Percentiles rank a stretch among this genome's conserved stretches.
Conservation (phyloP, 2,797 vertebrate species). For the Falco cherrug region DNA sequence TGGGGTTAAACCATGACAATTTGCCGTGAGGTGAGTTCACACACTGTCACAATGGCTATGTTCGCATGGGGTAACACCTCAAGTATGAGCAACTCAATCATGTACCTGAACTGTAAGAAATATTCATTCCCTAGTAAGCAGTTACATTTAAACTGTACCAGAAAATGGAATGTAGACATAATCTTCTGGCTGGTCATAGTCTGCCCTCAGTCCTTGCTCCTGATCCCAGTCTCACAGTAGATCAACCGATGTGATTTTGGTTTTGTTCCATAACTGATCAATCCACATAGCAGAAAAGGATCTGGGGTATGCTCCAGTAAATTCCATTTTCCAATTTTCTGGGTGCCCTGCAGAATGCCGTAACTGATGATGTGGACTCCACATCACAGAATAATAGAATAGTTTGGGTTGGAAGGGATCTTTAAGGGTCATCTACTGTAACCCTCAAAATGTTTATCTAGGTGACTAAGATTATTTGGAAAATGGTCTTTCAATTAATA, state of each 20-base stretch:
- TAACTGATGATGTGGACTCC: not conserved
- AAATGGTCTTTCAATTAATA: not conserved
- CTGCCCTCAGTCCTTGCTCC: not conserved
- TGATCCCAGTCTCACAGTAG: not conserved
- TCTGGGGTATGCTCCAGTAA: not conserved
- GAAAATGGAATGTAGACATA: not conserved
- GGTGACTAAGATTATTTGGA: not conserved
- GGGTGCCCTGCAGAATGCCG: not conserved
- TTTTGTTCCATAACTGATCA: not conserved
- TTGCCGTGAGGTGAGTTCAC: not conserved
- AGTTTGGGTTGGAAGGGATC: not conserved
- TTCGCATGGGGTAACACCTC: not conserved
- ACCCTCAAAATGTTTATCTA: not conserved
- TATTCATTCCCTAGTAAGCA: not conserved
- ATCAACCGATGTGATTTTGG: not conserved
- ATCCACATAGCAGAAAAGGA: not conserved
- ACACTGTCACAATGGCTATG: not conserved
- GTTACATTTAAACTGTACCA: not conserved
- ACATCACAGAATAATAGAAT: not conserved
- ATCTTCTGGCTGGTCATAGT: not conserved
- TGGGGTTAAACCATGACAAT: no score
- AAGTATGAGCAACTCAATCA: not conserved
- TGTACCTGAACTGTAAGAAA: not conserved
- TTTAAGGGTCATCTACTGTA: not conserved
- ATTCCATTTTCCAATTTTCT: not conserved